phyloP scores from a whole-genome alignment of 2,797 vertebrate genomes.

The Poecilia wingei region DNA sequence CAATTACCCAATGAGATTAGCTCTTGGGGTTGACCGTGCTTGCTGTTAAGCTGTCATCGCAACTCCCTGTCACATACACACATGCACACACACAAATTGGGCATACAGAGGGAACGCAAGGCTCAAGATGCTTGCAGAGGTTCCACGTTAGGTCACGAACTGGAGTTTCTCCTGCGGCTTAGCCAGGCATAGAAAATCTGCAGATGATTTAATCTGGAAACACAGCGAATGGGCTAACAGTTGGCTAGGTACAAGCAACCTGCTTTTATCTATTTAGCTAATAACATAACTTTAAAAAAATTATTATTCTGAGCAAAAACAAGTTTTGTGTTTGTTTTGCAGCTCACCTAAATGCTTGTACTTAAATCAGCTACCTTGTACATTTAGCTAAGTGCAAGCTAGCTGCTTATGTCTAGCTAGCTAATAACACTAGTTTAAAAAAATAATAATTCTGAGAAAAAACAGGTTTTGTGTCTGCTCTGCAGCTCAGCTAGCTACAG shows the following conservation, averaged over 20 bases:
- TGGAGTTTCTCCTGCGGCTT: conserved; percentile 26
- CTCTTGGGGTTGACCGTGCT: conserved; percentile 37
- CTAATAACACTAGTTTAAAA: too few species aligned
- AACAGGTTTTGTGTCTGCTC: too few species aligned
- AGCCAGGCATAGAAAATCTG: not conserved
- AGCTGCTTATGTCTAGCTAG: too few species aligned
- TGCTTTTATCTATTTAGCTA: too few species aligned
- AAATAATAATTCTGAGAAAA: too few species aligned
- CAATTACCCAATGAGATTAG: conserved; percentile 67
- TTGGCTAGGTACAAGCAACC: not conserved
- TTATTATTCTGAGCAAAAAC: too few species aligned
- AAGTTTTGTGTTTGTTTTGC: not conserved
- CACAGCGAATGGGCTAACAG: not conserved
- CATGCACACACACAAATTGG: not conserved
- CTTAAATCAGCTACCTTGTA: too few species aligned
- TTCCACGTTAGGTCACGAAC: conserved; percentile 11
- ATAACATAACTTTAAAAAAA: too few species aligned
- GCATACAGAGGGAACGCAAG: not conserved
- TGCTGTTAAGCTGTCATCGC: conserved; percentile 65
- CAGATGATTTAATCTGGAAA: conserved; percentile 31
- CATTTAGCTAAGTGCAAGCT: too few species aligned
- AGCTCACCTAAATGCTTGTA: too few species aligned
- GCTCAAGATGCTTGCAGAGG: conserved; percentile 6
- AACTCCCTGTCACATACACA: conserved; percentile 42
- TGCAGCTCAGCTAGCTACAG: not conserved